Evolutionary conservation across 1,140 invertebrate species (phyloP).

Genomic region (Drosophila chauvacae): DNA sequence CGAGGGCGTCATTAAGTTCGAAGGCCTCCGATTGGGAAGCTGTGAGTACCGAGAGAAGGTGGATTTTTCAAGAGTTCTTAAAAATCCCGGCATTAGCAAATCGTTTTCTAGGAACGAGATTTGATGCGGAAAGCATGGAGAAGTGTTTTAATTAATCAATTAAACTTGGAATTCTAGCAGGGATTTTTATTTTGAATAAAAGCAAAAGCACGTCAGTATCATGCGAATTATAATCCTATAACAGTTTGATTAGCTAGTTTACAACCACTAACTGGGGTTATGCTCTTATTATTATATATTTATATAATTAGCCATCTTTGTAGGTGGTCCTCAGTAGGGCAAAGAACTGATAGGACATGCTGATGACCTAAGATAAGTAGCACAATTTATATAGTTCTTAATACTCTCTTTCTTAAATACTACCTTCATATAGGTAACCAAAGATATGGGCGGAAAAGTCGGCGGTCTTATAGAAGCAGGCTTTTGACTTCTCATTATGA

Average conservation of each 20-base stretch:
- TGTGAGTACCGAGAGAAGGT: not conserved
- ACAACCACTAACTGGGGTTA: not conserved
- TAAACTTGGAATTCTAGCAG: not conserved
- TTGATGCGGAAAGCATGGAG: not conserved
- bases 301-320: slow-evolving; percentile 6
- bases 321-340: slow-evolving; percentile 67
- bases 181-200: not conserved
- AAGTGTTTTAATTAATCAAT: slow-evolving; percentile 4
- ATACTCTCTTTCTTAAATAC: not conserved
- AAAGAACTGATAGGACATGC: slow-evolving; percentile 79
- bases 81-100: slow-evolving; percentile 8
- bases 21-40: slow-evolving; percentile 21
- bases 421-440: slow-evolving; percentile 81
- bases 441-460: slow-evolving; percentile 76
- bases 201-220: not conserved
- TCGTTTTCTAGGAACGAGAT: not conserved
- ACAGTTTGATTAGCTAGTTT: not conserved
- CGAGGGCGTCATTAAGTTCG: slow-evolving; percentile 59
- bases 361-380: slow-evolving; percentile 55
- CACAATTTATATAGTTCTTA: not conserved
- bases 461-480: slow-evolving; percentile 69
- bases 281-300: slow-evolving; percentile 2
- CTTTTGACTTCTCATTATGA: slow-evolving; percentile 75
- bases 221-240: not conserved
- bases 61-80: slow-evolving; percentile 21